Evolutionary conservation across 2,797 vertebrate species (phyloP), one percentile per base, ranked within the genome.

Genomic region (Diceros bicornis): DNA sequence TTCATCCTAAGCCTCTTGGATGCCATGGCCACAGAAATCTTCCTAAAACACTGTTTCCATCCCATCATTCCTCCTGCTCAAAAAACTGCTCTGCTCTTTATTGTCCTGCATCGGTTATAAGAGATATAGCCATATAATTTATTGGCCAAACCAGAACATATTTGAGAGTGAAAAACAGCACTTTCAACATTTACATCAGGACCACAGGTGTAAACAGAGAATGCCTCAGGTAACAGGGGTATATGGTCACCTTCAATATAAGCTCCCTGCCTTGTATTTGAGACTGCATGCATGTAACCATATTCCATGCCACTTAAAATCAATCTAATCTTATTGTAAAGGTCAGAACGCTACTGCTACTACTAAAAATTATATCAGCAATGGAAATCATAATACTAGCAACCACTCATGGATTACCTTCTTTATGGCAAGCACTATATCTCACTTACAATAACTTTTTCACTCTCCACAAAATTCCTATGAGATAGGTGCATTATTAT

Each of bases 161-260:
- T 44, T 29, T 89, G 41, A 71, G 27, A 90, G 27, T 66, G 2
- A 75, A 90, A 84, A 93, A 92, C n/a, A 27, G 10, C 3, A 64
- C 57, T 94, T 95, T 95, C 3, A 50, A 50, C 81, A 82, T 47
- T 95, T 72, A 94, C 81, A 32, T 89, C 78, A 85, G 44, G 79
- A 91, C 10, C 13, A 74, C 8, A 78, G 14, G 14, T 89, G 6
- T 78, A 88, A 94, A 83, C 68, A 27, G 66, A 89, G 72, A 81
- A 21, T 82, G n/a, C 20, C 34, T 69, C 55, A 69, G 29, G 27
- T 82, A 87, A 79, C 44, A 93, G 32, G 29, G 32, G 4, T 57
- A 17, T 74, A 77, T 29, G 17, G 8, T 82, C 52, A 21, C 47
- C 13, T 85, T 89, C 77, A 50, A 41, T 71, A 84, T 68, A 90